Evolutionary conservation across 2,113 vertebrate species (phyloP).

Genomic region (Scomber scombrus): DNA sequence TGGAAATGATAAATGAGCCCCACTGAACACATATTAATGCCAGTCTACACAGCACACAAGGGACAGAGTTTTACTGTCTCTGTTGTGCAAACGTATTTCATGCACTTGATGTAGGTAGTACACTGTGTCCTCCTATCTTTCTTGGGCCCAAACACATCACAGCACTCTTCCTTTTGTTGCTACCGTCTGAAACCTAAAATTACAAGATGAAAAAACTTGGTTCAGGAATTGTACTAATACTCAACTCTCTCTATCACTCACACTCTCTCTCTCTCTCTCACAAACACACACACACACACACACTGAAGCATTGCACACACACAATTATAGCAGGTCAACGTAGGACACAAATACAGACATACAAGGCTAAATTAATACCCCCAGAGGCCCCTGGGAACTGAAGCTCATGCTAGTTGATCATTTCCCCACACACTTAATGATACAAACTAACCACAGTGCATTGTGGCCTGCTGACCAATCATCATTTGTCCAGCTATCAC

Average conservation of each 20-base stretch:
- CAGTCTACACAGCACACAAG: neutral
- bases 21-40: neutral
- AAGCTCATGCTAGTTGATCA: no score
- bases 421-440: no score
- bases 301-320: no score
- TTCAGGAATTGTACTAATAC: neutral
- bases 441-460: no score
- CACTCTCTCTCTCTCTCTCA: no score
- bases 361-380: no score
- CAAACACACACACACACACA: no score
- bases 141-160: neutral
- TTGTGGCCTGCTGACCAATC: no score
- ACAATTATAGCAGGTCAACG: no score
- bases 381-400: no score
- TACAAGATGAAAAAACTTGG: neutral
- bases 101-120: neutral
- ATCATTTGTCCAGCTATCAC: no score
- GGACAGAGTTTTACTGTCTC: neutral
- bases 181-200: neutral
- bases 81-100: neutral
- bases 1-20: no score
- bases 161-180: neutral
- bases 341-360: constrained; percentile 1
- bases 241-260: neutral
- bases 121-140: neutral